These are phyloP conservation scores for Melanostoma scalare DNA, from an alignment of 2,888 invertebrate genomes.

Conservation along the genomic window DNA sequence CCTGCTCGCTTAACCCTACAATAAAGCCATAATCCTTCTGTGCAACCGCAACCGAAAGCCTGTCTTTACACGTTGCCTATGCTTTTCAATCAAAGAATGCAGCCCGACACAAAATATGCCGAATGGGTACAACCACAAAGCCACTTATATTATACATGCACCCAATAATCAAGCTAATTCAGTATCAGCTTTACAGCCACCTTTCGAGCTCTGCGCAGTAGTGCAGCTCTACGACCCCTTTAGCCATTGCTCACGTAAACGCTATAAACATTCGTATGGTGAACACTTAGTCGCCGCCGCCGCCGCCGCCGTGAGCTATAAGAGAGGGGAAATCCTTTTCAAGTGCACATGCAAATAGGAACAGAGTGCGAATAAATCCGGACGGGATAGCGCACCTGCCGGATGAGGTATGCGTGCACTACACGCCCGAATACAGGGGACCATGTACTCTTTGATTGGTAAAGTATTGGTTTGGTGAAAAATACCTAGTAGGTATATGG, in stretches of 20 bases:
- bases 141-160: slow-evolving; percentile 64
- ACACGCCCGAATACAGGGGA: slow-evolving; percentile 35
- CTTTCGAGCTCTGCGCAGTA: slow-evolving; percentile 30
- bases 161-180: slow-evolving; percentile 73
- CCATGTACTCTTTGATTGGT: background rate
- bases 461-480: background rate
- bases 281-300: slow-evolving; percentile 35
- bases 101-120: slow-evolving; percentile 26
- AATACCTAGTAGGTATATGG: too few species aligned
- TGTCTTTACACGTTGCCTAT: slow-evolving; percentile 26
- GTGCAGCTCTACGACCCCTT: slow-evolving; percentile 9
- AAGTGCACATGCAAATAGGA: slow-evolving; percentile 59
- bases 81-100: slow-evolving; percentile 18
- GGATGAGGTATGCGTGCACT: slow-evolving; percentile 70
- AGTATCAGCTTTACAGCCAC: slow-evolving; percentile 47
- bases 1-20: slow-evolving; percentile 60
- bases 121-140: slow-evolving; percentile 59
- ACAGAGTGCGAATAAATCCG: slow-evolving; percentile 38
- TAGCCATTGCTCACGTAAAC: slow-evolving; percentile 49
- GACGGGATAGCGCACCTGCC: slow-evolving; percentile 62
- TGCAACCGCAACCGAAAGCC: slow-evolving; percentile 28
- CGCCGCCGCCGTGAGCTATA: background rate
- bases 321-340: slow-evolving; percentile 39
- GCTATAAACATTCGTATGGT: slow-evolving; percentile 54
- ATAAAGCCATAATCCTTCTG: slow-evolving; percentile 50